phyloP scores from a whole-genome alignment of 2,888 invertebrate species.

The Tipula unca region DNA sequence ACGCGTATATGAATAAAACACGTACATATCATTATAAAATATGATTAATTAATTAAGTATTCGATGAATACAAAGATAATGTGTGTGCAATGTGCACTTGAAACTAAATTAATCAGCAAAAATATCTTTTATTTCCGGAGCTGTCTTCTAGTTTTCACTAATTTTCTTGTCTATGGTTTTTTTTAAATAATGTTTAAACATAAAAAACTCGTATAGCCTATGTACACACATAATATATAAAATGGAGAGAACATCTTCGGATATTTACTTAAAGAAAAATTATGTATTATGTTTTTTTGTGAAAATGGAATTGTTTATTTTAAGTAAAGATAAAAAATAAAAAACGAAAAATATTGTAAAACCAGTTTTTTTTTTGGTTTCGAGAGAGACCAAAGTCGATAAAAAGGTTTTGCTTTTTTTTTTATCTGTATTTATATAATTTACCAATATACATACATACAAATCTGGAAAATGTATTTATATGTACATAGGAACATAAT shows the following conservation, averaged over 20 bases:
- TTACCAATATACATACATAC: not conserved
- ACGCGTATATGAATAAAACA: not conserved
- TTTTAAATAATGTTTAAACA: not conserved
- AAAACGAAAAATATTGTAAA: slow-evolving; percentile 2
- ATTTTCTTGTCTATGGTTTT: not conserved
- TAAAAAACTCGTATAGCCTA: not conserved
- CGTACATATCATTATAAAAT: not conserved
- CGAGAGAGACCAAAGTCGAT: not conserved
- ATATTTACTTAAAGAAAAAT: slow-evolving; percentile 8
- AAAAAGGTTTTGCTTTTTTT: slow-evolving; percentile 8
- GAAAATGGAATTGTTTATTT: slow-evolving; percentile 14
- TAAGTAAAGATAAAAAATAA: slow-evolving; percentile 14
- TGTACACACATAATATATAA: not conserved
- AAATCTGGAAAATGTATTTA: not conserved
- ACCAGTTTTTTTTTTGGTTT: slow-evolving; percentile 8
- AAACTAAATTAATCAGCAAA: not conserved
- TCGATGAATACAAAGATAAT: not conserved
- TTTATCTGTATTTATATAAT: not conserved
- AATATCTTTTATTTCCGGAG: not conserved
- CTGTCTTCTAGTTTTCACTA: not conserved
- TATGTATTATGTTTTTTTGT: not conserved
- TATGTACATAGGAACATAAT: not conserved
- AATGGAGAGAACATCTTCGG: slow-evolving; percentile 8
- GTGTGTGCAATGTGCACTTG: not conserved
- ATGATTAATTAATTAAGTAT: not conserved